Conservation (phyloP, 2,888 invertebrate genomes). For the Eristalis arbustorum region DNA sequence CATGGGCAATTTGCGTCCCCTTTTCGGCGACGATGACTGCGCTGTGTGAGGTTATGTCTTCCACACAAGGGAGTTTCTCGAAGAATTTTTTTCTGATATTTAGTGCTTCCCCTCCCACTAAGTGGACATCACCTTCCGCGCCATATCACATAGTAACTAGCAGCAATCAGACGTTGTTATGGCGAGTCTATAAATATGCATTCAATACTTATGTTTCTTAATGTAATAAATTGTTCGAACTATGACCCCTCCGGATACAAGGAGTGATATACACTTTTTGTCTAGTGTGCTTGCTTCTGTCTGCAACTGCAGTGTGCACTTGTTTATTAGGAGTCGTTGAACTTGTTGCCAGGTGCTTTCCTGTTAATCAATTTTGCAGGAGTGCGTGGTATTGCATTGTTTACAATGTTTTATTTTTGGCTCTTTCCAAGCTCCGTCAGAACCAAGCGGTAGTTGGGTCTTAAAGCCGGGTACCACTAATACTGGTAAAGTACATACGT, state of each 20-base stretch:
- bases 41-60: constrained; percentile 56
- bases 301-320: background rate
- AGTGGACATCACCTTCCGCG: constrained; percentile 19
- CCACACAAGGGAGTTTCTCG: constrained; percentile 56
- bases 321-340: constrained; percentile 34
- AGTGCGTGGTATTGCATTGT: background rate
- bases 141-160: constrained; percentile 23
- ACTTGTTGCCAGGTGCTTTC: constrained; percentile 37
- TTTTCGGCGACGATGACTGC: constrained; percentile 44
- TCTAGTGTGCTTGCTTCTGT: background rate
- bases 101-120: background rate
- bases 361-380: background rate
- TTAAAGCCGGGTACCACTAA: too few species aligned
- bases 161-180: constrained; percentile 15
- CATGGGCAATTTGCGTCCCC: constrained; percentile 5
- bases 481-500: too few species aligned
- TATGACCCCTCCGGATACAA: background rate
- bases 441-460: too few species aligned
- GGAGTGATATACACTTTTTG: background rate
- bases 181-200: constrained; percentile 4
- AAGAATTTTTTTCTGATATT: constrained; percentile 29
- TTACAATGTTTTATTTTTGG: background rate
- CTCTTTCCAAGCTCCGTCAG: background rate
- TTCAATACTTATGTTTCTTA: background rate
- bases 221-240: constrained; percentile 26